Percentiles rank a stretch among this genome's conserved stretches.
Conservation (phyloP, 2,888 invertebrate species). For the Ochropleura leucogaster region DNA sequence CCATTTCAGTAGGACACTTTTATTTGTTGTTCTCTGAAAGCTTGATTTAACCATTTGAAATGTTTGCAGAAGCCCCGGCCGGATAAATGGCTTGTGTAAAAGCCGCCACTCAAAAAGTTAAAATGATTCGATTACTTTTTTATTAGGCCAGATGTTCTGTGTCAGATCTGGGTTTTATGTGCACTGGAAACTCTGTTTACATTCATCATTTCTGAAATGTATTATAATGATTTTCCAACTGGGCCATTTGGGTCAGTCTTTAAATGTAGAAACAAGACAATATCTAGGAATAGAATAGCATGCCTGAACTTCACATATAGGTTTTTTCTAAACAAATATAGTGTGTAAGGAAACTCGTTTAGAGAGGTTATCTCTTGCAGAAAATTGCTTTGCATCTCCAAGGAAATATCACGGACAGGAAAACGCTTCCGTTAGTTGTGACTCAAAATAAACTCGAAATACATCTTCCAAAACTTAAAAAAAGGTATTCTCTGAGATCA, state of each 20-base stretch:
- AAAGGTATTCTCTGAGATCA: constrained; percentile 31
- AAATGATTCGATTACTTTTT: constrained; percentile 72
- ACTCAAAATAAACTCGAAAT: constrained; percentile 71
- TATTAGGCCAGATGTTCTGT: constrained; percentile 76
- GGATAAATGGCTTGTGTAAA: constrained; percentile 70
- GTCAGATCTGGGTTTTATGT: constrained; percentile 69
- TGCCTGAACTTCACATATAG: constrained; percentile 32
- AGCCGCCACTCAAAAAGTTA: constrained; percentile 65
- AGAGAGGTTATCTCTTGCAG: constrained; percentile 86
- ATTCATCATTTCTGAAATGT: constrained; percentile 63
- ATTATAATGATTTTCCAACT: constrained; percentile 28
- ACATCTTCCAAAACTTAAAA: constrained; percentile 69
- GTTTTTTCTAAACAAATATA: constrained; percentile 76
- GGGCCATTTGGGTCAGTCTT: constrained; percentile 35
- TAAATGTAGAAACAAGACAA: constrained; percentile 49
- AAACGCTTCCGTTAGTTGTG: constrained; percentile 81
- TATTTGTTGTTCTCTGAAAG: constrained; percentile 76
- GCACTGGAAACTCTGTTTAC: constrained; percentile 62
- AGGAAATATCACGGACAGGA: constrained; percentile 85
- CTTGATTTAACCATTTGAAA: constrained; percentile 75
- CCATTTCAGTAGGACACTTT: constrained; percentile 77
- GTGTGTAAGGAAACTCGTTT: constrained; percentile 81
- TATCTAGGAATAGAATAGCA: constrained; percentile 52
- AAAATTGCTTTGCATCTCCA: constrained; percentile 89
- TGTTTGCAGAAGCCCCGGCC: constrained; percentile 69